Base-by-base conservation (phyloP, 2,888 invertebrate genomes). In the Leptopilina myrica region DNA sequence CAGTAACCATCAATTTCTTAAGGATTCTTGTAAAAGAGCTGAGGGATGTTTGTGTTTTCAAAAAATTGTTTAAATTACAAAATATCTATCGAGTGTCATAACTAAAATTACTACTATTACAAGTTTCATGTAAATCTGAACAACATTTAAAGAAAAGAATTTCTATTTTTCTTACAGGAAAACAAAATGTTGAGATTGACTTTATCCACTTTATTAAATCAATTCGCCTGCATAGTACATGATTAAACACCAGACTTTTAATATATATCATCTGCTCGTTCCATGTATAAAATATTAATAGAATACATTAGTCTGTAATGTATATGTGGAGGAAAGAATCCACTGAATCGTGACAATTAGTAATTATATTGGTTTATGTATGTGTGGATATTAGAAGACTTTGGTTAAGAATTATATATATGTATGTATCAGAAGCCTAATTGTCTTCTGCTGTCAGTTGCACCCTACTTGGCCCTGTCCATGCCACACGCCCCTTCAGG, bases 371-470 rank as follows among this genome's bases (percentile, higher is more conserved):
- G 59, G n/a, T 59, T 46, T 46, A 46, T 20, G 43, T n/a, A n/a
- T 15, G n/a, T 46, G 40, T 46, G 9, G 9, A 46, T 9, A 67
- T 11, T 26, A 26, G 26, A 64, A 64, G 64, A 26, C 64, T 26
- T 64, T 64, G 64, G 64, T 64, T 64, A 64, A 64, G 64, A 20
- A 64, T 64, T 20, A 81, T 84, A 83, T 85, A 85, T 89, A 87
- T 89, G 88, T 90, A 90, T 90, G 88, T 90, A 90, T 90, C 88
- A 89, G 90, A 90, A 90, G 89, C 89, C 90, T 91, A 91, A 91
- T 91, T 91, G 91, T 91, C 91, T 91, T 90, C 87, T 85, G 89
- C 91, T 91, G 91, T 91, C 91, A 91, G 91, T 90, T 90, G 90
- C 91, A 91, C 87, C 89, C 90, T 86, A 90, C 91, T 91, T 89